Percentiles rank a stretch among this genome's conserved stretches.
Conservation (phyloP, 2,797 vertebrate genomes). For the Gila robusta region DNA sequence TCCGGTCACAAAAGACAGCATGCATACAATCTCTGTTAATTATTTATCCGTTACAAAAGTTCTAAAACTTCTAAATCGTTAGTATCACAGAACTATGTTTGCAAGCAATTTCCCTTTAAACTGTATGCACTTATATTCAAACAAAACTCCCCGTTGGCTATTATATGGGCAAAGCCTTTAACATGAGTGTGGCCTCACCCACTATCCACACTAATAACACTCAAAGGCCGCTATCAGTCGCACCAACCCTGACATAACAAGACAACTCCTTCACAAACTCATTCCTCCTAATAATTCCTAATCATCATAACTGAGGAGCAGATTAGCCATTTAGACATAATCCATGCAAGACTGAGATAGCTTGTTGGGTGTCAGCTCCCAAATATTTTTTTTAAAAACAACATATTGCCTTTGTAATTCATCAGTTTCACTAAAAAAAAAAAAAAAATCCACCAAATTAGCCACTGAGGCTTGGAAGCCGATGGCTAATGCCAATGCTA, state of each 20-base stretch:
- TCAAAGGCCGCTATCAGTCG: slow-evolving; percentile 21
- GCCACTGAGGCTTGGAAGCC: slow-evolving; percentile 7
- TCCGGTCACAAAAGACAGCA: not conserved
- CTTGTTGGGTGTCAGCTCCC: not conserved
- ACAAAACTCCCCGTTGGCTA: slow-evolving; percentile 16
- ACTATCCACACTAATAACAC: slow-evolving; percentile 53
- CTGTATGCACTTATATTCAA: slow-evolving; percentile 13
- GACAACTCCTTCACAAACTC: slow-evolving; percentile 14
- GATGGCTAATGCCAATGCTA: not conserved
- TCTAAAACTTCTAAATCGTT: not conserved
- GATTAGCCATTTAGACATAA: not conserved
- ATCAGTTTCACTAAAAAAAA: not conserved
- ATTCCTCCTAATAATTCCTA: not conserved
- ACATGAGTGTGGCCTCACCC: slow-evolving; percentile 57
- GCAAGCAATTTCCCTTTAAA: slow-evolving; percentile 24
- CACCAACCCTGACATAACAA: slow-evolving; percentile 14
- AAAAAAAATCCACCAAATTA: not conserved
- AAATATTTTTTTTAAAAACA: slow-evolving; percentile 1
- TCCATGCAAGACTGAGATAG: not conserved
- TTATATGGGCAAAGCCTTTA: slow-evolving; percentile 40
- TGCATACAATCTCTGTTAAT: not conserved
- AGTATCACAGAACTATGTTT: not conserved
- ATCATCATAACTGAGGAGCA: slow-evolving; percentile 7
- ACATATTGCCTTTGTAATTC: not conserved
- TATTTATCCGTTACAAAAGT: too few species aligned